Conservation (phyloP, 2,888 invertebrate genomes). For the Morpho achilles region DNA sequence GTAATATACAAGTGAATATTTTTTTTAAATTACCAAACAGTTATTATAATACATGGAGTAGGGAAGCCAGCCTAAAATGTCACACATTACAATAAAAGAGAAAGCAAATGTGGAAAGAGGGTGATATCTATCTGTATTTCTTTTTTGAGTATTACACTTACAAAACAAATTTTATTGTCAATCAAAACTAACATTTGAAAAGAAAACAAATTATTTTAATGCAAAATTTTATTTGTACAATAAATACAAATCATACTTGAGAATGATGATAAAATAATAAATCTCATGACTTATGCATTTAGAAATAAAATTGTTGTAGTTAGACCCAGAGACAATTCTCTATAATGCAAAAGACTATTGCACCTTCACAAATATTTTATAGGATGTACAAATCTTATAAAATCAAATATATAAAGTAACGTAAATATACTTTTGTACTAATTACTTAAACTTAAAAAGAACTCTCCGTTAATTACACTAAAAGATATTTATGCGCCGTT, state of each 20-base stretch:
- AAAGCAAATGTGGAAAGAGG: too few species aligned
- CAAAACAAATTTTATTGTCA: too few species aligned
- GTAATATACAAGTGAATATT: too few species aligned
- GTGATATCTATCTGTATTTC: too few species aligned
- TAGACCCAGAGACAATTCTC: slow-evolving; percentile 17
- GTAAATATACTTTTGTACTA: slow-evolving; percentile 63
- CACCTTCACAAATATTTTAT: slow-evolving; percentile 42
- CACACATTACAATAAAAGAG: too few species aligned
- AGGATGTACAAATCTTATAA: slow-evolving; percentile 30
- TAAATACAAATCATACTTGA: slow-evolving; percentile 77
- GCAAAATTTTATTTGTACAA: slow-evolving; percentile 77
- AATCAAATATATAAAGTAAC: slow-evolving; percentile 34
- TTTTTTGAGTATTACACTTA: too few species aligned
- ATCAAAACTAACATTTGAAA: slow-evolving; percentile 19
- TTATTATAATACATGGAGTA: too few species aligned
- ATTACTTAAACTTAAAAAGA: slow-evolving; percentile 55
- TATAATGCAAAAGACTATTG: slow-evolving; percentile 35
- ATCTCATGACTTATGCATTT: slow-evolving; percentile 62
- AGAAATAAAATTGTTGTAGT: slow-evolving; percentile 17
- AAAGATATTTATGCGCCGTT: slow-evolving; percentile 16
- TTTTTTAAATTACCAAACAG: too few species aligned
- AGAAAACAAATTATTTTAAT: slow-evolving; percentile 45
- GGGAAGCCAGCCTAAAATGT: too few species aligned
- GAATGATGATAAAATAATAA: slow-evolving; percentile 70
- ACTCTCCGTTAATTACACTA: slow-evolving; percentile 10